Percentiles rank a stretch among this genome's conserved stretches.
These are phyloP conservation scores for Pomatostomus ruficeps DNA, from an alignment of 2,113 vertebrate species.

Conservation along the genomic window DNA sequence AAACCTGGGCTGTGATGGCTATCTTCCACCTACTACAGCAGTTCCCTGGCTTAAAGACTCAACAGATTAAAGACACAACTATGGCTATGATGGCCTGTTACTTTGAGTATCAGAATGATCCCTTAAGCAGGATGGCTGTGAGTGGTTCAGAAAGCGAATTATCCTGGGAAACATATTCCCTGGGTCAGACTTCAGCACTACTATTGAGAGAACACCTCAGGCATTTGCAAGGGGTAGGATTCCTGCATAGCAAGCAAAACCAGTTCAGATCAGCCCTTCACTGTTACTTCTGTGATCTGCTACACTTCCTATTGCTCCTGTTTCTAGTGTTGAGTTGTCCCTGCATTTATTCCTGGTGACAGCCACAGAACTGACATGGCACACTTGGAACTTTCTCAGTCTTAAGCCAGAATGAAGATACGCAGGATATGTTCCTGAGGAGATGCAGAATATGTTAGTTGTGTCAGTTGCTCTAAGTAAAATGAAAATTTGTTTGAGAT, in stretches of 20 bases:
- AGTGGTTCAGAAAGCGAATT: background rate
- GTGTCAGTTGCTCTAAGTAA: background rate
- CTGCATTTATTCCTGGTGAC: background rate
- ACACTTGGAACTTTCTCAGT: background rate
- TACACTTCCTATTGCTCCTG: background rate
- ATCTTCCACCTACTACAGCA: background rate
- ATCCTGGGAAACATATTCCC: background rate
- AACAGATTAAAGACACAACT: background rate
- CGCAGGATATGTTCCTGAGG: background rate
- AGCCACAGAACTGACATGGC: background rate
- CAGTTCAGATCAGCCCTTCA: background rate
- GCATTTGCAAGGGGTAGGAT: background rate
- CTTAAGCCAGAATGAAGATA: background rate
- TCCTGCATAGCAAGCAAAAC: background rate
- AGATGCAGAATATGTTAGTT: background rate
- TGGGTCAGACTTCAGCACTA: background rate
- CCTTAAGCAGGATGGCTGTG: background rate
- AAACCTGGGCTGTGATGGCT: background rate
- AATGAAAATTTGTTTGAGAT: background rate
- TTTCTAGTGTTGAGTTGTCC: background rate
- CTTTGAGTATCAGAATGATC: background rate
- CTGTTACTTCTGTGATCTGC: background rate
- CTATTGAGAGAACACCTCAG: background rate
- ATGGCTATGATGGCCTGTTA: background rate
- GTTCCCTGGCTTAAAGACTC: background rate